phyloP scores from a whole-genome alignment of 1,140 invertebrate species.

The Cydia fagiglandana region DNA sequence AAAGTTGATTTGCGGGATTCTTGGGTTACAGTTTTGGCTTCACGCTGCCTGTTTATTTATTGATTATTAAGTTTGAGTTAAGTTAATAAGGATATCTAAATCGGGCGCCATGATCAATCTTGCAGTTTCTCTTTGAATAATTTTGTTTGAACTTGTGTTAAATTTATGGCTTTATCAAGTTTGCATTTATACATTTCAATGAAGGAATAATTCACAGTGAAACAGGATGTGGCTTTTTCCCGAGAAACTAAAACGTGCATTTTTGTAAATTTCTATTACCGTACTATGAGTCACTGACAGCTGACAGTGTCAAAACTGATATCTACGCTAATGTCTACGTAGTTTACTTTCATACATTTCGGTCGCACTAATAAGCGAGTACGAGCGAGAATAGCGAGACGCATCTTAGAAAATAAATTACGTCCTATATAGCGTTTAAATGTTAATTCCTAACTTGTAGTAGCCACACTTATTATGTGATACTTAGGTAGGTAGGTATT shows the following conservation, averaged over 20 bases:
- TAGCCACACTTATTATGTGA: too few species aligned
- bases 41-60: background rate
- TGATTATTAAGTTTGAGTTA: slow-evolving; percentile 2
- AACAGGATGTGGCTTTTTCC: background rate
- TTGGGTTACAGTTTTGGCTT: slow-evolving; percentile 6
- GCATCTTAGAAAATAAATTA: too few species aligned
- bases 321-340: too few species aligned
- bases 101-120: background rate
- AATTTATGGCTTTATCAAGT: slow-evolving; percentile 1
- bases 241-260: background rate
- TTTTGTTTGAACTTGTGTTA: background rate
- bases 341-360: too few species aligned
- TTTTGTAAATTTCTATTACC: too few species aligned
- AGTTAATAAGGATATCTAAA: slow-evolving; percentile 14
- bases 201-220: background rate
- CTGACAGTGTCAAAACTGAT: too few species aligned
- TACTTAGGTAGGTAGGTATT: too few species aligned
- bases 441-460: too few species aligned
- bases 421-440: too few species aligned
- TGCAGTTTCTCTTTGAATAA: background rate
- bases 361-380: too few species aligned
- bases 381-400: too few species aligned
- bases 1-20: background rate
- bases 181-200: background rate
- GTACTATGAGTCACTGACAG: too few species aligned